Evolutionary conservation across 2,888 invertebrate genomes (phyloP), one percentile per base, ranked within the genome.

Genomic region (Priocnemis perturbator): DNA sequence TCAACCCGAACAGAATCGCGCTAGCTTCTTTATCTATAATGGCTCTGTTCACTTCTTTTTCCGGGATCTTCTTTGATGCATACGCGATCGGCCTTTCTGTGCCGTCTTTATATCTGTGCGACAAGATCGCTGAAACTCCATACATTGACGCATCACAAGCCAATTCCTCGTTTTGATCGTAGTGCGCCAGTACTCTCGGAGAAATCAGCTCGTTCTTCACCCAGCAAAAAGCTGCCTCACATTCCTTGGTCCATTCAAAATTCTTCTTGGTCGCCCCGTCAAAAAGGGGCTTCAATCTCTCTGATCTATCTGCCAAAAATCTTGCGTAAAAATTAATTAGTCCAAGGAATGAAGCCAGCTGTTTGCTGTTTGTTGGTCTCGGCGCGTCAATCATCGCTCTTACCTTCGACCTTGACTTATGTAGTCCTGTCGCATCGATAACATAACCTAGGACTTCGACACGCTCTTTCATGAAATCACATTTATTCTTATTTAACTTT

Each of bases 301-400:
- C 53, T 5, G 85, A 57, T 57, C 82, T 73, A 53, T 83, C 73
- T 56, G 71, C 67, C 3, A 87, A 73, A 71, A 87, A 87, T 64
- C 80, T 77, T 2, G 81, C 74, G 65, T 87, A 87, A 72, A 85
- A 88, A 65, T 84, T 86, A 23, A 83, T 66, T 17, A 82, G 44
- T 21, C 84, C 83, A 7, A 81, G 64, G 67, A 83, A 82, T 64
- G 82, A 78, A 45, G 65, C 71, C 15, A 84, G 58, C 58, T 80
- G 64, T 59, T 75, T 70, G 4, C 67, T 68, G 61, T 81, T 68
- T 7, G 20, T 53, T 20, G 82, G 81, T 21, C 20, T 21, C 17
- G 77, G 78, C 11, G 79, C 75, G 4, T 77, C 64, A 0, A 69
- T 0, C 58, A 85, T 80, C 14, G 76, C 78, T n/a, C 65, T 26